These are phyloP conservation scores for human (Homo sapiens) DNA, from an alignment of 2,113 vertebrate species.

Conservation along the genomic window GRCh38 chr2:157179001-157179500, in stretches of 20 bases:
- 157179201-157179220: background rate
- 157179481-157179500: background rate
- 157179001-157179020: background rate
- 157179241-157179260: background rate
- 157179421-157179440: background rate
- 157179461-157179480: too few relatives aligned
- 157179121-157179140: background rate
- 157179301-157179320: constrained; percentile 16
- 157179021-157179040: background rate
- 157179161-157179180: background rate
- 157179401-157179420: background rate
- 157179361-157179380: background rate
- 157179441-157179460: background rate
- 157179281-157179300: background rate
- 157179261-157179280: background rate
- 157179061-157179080: background rate
- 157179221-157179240: constrained; percentile 35
- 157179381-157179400: background rate
- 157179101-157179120: background rate
- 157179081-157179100: background rate
- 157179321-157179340: background rate
- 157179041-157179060: background rate
- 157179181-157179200: background rate
- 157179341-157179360: background rate
- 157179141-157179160: background rate